Evolutionary conservation across 2,888 invertebrate species (phyloP), one percentile per base, ranked within the genome.

Genomic region (Leptinotarsa haldemani): DNA sequence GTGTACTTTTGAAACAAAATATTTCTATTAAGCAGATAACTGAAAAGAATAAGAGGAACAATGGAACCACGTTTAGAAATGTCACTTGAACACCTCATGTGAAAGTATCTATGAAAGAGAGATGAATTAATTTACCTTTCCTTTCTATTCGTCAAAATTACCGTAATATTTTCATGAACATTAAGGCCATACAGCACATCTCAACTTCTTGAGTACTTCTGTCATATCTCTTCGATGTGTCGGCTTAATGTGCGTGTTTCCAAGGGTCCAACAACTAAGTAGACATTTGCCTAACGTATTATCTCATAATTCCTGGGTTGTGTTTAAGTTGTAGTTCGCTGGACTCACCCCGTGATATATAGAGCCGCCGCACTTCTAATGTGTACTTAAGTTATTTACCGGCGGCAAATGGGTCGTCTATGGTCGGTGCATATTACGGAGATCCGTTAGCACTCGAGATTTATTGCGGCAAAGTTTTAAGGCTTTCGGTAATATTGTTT

Each of bases 301-400:
- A 86, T 86, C 87, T 85, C 85, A 85, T 87, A 87, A 87, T 86
- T 86, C 86, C 85, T 80, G 82, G 82, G 83, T 83, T 83, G 83
- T 86, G 85, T 86, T 86, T 86, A 86, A 86, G 78, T 78, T 78
- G 78, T 75, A 76, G 75, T 78, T 69, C 65, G 75, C 78, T 68
- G 78, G 76, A 75, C 76, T 76, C 69, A 46, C 61, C 73, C 76
- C 47, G 77, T 78, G 78, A 78, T 78, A 78, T 78, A 78, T 78
- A 67, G 78, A 75, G 76, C 74, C 75, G 71, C 76, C 74, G 75
- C 78, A 75, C 85, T 86, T 85, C 84, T 86, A 86, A 86, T 86
- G 85, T 86, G 84, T 86, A 82, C 86, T 85, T 85, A 86, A 86
- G 86, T 86, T 86, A 86, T 86, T 85, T 85, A 83, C 84, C 81